A percentile compares a stretch with the other conserved stretches of the same genome.
Evolutionary conservation across 2,113 vertebrate species (phyloP).

Genomic region (Bubalus kerabau): DNA sequence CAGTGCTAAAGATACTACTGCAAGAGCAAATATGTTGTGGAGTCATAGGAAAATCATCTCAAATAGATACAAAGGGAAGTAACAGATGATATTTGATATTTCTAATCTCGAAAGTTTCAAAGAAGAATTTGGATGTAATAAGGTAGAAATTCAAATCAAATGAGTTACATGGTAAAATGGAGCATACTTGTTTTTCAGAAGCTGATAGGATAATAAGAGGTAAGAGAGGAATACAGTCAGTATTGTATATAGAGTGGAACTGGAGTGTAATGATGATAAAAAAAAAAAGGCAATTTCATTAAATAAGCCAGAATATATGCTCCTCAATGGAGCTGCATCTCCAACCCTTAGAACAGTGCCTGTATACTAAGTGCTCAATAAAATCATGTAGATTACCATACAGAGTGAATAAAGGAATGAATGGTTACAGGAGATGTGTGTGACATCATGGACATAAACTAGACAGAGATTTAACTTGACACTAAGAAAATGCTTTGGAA

Average conservation of each 20-base stretch:
- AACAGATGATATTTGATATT: conserved; percentile 14
- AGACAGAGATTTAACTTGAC: not conserved
- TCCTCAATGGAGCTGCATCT: not conserved
- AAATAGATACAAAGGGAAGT: conserved; percentile 19
- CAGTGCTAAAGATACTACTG: not conserved
- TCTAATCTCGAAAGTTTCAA: not conserved
- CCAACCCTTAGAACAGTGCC: not conserved
- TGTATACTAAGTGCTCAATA: not conserved
- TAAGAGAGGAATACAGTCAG: not conserved
- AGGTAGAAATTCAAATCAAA: conserved; percentile 25
- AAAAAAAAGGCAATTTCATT: not conserved
- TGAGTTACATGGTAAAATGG: not conserved
- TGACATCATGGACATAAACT: not conserved
- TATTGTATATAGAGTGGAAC: not conserved
- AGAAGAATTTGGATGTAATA: not conserved
- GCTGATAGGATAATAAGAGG: not conserved
- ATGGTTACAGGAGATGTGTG: not conserved
- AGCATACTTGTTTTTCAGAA: not conserved
- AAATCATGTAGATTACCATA: not conserved
- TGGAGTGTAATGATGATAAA: not conserved
- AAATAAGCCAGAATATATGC: not conserved
- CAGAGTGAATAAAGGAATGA: not conserved
- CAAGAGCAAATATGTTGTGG: not conserved
- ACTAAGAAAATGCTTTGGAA: conserved; percentile 2
- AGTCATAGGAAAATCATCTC: not conserved